Evolutionary conservation across 1,140 invertebrate species (phyloP), one percentile per base, ranked within the genome.

Genomic region (Drosophila triauraria): DNA sequence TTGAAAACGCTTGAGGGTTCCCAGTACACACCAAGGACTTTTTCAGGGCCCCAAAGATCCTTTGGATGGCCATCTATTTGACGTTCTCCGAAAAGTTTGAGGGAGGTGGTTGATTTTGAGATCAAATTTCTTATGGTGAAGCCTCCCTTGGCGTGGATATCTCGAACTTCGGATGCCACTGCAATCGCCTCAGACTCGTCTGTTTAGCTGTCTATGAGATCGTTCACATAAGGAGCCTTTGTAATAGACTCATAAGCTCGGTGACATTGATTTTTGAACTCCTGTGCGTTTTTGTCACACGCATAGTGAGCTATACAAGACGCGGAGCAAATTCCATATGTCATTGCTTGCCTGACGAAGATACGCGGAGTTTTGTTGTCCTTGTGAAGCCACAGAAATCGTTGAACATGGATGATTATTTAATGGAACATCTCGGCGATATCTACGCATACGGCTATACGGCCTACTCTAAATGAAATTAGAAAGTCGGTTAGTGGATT

Each of bases 21-120:
- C 27, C n/a, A 53, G n/a, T 53, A 53, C 27, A 53, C 20, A 54
- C 38, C 8, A 42, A 57, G 9, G 15, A 42, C 9, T 15, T 57
- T 42, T 25, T 40, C 9, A 7, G 38, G 54, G 23, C 23, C 3
- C 10, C 10, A 9, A 44, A 20, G 9, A 8, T 44, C 17, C 20
- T 44, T 35, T 35, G 27, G 27, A 30, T 6, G 27, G 32, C 10
- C 43, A 17, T 9, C 2, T 44, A 10, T 44, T 20, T 44, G 17
- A 10, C 17, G 17, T 1, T 44, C 43, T 44, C 17, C 17, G 9
- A 20, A 44, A 10, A 20, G 9, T 20, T 44, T 44, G 17, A 20
- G 17, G 4, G 20, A 12, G 17, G 17, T 1, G 4, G 17, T 44
- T 5, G 17, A 44, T 10, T 20, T 47, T 9, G 44, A 47, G 44